phyloP scores from a whole-genome alignment of 1,140 invertebrate genomes.

The Eueides isabella region DNA sequence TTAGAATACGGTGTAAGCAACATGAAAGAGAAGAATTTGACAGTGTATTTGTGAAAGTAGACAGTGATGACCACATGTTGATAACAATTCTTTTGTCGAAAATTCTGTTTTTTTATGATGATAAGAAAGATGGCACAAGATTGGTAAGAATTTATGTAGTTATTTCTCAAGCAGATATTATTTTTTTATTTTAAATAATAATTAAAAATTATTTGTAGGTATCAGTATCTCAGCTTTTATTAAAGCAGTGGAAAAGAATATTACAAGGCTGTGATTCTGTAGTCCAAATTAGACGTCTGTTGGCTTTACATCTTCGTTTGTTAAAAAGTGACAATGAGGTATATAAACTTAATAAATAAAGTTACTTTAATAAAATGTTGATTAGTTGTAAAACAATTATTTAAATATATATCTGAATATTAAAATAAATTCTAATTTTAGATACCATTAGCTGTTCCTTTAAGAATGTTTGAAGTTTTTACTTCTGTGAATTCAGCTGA shows the following conservation, averaged over 20 bases:
- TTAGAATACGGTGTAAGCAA: slow-evolving; percentile 86
- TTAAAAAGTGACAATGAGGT: slow-evolving; percentile 73
- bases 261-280: slow-evolving; percentile 78
- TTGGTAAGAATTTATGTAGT: slow-evolving; percentile 83
- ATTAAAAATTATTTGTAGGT: slow-evolving; percentile 70
- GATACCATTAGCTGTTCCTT: slow-evolving; percentile 87
- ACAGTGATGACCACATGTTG: slow-evolving; percentile 81
- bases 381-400: too few relatives aligned
- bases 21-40: slow-evolving; percentile 88
- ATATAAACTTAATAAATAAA: too few relatives aligned
- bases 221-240: slow-evolving; percentile 83
- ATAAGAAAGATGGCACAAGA: slow-evolving; percentile 86
- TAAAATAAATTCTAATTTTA: slow-evolving; percentile 33
- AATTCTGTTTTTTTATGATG: slow-evolving; percentile 90
- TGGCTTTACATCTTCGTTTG: slow-evolving; percentile 82
- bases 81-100: slow-evolving; percentile 82
- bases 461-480: slow-evolving; percentile 91
- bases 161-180: slow-evolving; percentile 19
- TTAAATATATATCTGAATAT: not conserved
- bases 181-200: slow-evolving; percentile 13
- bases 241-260: slow-evolving; percentile 84
- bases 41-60: slow-evolving; percentile 79
- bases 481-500: slow-evolving; percentile 84
- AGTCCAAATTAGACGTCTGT: slow-evolving; percentile 85
- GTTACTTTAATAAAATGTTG: too few relatives aligned